These are phyloP conservation scores for Cyprinella venusta DNA, from an alignment of 2,797 vertebrate genomes.

Conservation along the genomic window DNA sequence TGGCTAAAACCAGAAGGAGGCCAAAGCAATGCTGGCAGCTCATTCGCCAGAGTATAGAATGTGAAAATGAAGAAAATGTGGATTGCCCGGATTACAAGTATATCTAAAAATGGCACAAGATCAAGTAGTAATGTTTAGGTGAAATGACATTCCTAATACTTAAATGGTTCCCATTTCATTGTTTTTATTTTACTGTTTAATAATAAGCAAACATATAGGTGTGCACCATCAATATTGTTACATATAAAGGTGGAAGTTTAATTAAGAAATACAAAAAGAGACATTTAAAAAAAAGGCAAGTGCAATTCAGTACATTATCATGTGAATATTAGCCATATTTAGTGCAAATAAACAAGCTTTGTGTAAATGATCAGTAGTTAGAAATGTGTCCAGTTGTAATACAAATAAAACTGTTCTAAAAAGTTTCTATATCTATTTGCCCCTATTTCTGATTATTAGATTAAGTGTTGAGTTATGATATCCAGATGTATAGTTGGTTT, in stretches of 20 bases:
- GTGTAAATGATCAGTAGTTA: not conserved
- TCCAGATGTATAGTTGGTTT: slow-evolving; percentile 12
- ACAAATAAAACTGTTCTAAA: not conserved
- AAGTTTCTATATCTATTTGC: not conserved
- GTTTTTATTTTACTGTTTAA: slow-evolving; percentile 11
- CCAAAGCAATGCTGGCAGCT: slow-evolving; percentile 70
- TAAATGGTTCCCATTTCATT: too few species aligned
- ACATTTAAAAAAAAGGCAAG: slow-evolving; percentile 2
- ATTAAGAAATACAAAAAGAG: not conserved
- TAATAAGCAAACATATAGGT: slow-evolving; percentile 7
- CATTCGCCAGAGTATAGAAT: slow-evolving; percentile 73
- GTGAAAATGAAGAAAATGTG: slow-evolving; percentile 63
- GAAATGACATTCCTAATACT: slow-evolving; percentile 8
- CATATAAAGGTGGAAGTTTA: slow-evolving; percentile 29
- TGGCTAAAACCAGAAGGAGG: slow-evolving; percentile 53
- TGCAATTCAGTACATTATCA: not conserved
- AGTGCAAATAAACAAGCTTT: slow-evolving; percentile 27
- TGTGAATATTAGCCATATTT: not conserved
- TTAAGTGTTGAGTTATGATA: not conserved
- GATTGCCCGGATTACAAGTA: slow-evolving; percentile 67
- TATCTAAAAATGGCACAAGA: slow-evolving; percentile 59
- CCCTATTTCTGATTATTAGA: not conserved
- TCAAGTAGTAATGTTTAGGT: not conserved
- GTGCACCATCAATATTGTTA: slow-evolving; percentile 4
- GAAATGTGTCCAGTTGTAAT: not conserved